Evolutionary conservation across 2,888 invertebrate genomes (phyloP).

Genomic region (Phorcus lineatus): DNA sequence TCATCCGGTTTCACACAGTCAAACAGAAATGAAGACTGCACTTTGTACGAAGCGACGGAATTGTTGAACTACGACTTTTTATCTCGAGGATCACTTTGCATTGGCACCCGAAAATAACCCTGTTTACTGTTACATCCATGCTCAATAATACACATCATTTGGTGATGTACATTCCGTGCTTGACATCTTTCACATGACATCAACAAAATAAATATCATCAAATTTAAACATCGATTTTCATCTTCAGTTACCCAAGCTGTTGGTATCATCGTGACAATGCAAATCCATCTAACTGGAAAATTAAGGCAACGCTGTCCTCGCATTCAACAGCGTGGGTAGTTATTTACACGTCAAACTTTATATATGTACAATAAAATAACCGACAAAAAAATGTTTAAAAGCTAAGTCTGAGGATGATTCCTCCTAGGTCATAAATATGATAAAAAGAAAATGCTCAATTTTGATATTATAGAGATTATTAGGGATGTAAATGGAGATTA

Average conservation of each 20-base stretch:
- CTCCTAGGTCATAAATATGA: background rate
- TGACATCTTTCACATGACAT: no score
- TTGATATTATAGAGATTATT: background rate
- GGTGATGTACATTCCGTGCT: no score
- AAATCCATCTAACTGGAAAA: background rate
- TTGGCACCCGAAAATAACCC: no score
- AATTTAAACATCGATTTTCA: background rate
- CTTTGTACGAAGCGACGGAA: background rate
- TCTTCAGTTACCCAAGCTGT: background rate
- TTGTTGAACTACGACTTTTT: no score
- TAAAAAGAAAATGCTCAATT: background rate
- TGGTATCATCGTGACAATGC: background rate
- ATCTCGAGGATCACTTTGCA: no score
- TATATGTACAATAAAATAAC: constrained; percentile 2
- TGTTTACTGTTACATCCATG: no score
- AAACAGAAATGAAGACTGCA: background rate
- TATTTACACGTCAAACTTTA: background rate
- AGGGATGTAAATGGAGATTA: background rate
- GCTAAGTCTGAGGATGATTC: background rate
- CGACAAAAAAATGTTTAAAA: background rate
- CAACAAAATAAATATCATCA: no score
- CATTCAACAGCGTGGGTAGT: background rate
- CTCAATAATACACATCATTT: no score
- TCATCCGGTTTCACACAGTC: no score
- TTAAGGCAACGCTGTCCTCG: background rate